phyloP scores from a whole-genome alignment of 2,797 vertebrate genomes.

The Cygnus olor region DNA sequence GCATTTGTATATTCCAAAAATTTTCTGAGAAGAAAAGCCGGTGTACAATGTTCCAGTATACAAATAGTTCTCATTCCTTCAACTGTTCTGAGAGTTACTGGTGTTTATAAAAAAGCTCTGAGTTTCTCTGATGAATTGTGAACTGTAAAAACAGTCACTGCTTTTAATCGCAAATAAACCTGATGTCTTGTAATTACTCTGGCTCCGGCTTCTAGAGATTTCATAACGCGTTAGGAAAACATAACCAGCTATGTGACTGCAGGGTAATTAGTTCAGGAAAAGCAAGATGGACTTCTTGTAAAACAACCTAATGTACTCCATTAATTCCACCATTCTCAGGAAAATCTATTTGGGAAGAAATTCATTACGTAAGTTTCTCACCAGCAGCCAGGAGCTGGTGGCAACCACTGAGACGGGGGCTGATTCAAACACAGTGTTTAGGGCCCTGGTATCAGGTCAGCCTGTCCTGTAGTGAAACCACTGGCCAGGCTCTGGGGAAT shows the following conservation, averaged over 20 bases:
- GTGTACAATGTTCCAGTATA: background rate
- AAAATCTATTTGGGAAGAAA: conserved; percentile 11
- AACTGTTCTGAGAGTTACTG: background rate
- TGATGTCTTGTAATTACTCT: background rate
- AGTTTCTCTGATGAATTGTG: background rate
- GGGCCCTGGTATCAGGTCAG: background rate
- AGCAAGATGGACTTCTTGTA: background rate
- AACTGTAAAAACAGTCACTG: background rate
- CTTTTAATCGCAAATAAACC: conserved; percentile 1
- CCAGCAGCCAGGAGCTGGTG: background rate
- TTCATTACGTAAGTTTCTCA: background rate
- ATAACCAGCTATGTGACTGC: background rate
- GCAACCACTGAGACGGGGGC: background rate
- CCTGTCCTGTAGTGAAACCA: background rate
- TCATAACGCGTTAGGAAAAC: background rate
- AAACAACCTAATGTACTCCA: background rate
- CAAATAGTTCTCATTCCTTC: background rate
- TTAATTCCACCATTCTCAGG: background rate
- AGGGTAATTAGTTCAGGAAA: background rate
- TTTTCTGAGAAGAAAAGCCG: background rate
- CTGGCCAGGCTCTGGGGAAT: background rate
- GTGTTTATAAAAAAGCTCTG: background rate
- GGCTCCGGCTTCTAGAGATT: conserved; percentile 1
- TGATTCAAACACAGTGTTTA: background rate
- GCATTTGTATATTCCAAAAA: background rate